phyloP scores from a whole-genome alignment of 2,888 invertebrate genomes.

The Noctua fimbriata region DNA sequence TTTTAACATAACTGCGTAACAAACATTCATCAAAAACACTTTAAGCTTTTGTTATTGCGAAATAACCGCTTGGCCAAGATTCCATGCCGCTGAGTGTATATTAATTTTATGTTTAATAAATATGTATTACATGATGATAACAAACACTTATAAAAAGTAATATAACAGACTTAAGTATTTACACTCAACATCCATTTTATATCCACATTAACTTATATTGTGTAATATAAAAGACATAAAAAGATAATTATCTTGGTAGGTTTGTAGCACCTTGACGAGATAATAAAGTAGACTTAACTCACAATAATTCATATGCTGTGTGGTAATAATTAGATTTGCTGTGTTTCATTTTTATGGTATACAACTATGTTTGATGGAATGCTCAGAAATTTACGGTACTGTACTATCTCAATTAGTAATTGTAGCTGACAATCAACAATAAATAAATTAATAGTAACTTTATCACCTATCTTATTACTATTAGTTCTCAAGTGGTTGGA shows the following conservation, averaged over 20 bases:
- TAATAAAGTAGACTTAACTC: conserved; percentile 32
- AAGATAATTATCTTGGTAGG: not conserved
- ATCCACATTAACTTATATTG: not conserved
- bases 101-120: too few species aligned
- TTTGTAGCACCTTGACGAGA: not conserved
- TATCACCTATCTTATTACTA: not conserved
- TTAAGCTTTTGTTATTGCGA: too few species aligned
- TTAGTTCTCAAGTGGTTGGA: not conserved
- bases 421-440: not conserved
- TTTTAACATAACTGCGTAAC: too few species aligned
- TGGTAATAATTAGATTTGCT: not conserved
- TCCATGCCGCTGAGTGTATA: too few species aligned
- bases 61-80: too few species aligned
- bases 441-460: not conserved
- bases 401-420: not conserved
- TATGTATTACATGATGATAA: not conserved
- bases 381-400: not conserved
- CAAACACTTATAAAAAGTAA: not conserved
- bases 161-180: not conserved
- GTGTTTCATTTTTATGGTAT: conserved; percentile 8
- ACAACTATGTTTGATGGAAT: not conserved
- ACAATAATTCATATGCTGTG: conserved; percentile 16
- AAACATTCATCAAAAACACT: too few species aligned
- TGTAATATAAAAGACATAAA: not conserved
- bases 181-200: not conserved